Evolutionary conservation across 2,113 vertebrate genomes (phyloP), one percentile per base, ranked within the genome.

Genomic region (Istiophorus platypterus): DNA sequence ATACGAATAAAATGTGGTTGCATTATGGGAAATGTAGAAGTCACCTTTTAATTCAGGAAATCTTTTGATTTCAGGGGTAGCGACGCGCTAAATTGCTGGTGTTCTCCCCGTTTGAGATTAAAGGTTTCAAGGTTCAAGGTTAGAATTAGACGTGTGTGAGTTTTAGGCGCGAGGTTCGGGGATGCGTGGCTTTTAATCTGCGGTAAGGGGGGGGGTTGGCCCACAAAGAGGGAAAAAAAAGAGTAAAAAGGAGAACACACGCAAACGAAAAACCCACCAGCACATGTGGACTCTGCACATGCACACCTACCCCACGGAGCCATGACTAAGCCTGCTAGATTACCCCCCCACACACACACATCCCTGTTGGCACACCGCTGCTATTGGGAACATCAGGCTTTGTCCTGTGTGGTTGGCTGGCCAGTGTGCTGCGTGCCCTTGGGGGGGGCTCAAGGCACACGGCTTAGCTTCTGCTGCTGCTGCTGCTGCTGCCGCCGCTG

Each of bases 251-350:
- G 74, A 17, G 69, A n/a, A n/a, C 59, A 34, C 57, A 22, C 20
- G 68, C 52, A 65, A 39, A 52, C 5, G 5, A 17, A 72, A 72
- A 31, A 70, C 64, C 68, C 71, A 45, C 8, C 52, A 57, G 37
- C 54, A 69, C 62, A 68, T 62, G 56, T 61, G 17, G 22, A 71
- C 63, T 7, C 7, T n/a, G 54, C 72, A 63, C 56, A 45, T 51
- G 15, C 67, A 49, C 15, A 77, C 42, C 72, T 73, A 52, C 72
- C 72, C 57, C 63, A 22, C 77, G 80, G 77, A 85, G 82, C 84
- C 68, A 18, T 78, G 85, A 90, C 85, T 85, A 89, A 91, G 75
- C 72, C 84, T 47, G 75, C 71, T 85, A 80, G 89, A 90, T 88
- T 80, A 85, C 72, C 71, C 76, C 71, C 64, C 37, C n/a, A n/a